phyloP scores from a whole-genome alignment of 2,113 vertebrate species.

The Callospermophilus lateralis region DNA sequence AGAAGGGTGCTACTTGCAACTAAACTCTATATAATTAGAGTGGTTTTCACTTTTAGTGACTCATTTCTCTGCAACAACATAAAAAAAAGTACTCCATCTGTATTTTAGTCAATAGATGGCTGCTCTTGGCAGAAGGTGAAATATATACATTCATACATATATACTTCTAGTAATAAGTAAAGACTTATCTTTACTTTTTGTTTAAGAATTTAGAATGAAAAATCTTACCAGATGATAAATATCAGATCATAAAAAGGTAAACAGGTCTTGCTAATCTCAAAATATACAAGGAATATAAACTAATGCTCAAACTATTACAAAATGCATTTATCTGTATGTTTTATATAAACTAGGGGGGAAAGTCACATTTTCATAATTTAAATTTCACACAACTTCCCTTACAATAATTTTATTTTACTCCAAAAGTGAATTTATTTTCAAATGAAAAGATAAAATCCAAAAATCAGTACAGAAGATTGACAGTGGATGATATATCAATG shows the following conservation, averaged over 20 bases:
- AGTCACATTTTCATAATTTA: background rate
- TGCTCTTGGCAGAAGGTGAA: background rate
- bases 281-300: background rate
- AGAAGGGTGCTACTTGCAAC: background rate
- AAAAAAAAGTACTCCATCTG: background rate
- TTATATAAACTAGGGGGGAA: background rate
- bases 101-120: background rate
- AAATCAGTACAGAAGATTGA: background rate
- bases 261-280: background rate
- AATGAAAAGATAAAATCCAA: background rate
- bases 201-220: slow-evolving; percentile 32
- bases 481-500: background rate
- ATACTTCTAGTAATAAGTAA: background rate
- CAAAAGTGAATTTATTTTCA: slow-evolving; percentile 28
- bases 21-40: background rate
- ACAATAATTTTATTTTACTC: slow-evolving; percentile 41
- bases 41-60: background rate
- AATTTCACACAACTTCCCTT: background rate
- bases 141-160: background rate
- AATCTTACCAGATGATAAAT: background rate
- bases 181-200: background rate
- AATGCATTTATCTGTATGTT: background rate
- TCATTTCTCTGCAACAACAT: background rate
- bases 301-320: background rate
- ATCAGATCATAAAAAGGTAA: background rate